A percentile compares a stretch with the other conserved stretches of the same genome.
These are phyloP conservation scores for Zaprionus capensis DNA, from an alignment of 1,140 invertebrate genomes.

Conservation along the genomic window DNA sequence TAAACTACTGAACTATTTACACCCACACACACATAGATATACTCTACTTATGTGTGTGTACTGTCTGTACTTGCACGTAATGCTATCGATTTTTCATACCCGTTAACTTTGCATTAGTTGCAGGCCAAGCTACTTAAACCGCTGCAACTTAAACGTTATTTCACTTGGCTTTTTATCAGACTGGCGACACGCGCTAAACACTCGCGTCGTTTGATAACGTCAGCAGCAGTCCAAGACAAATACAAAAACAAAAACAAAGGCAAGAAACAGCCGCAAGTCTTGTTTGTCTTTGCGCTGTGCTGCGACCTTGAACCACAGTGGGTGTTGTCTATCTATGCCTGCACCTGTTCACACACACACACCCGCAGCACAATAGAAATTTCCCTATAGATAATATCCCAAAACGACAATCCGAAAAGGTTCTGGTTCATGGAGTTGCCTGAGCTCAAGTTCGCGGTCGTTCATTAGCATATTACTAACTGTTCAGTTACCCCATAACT, in stretches of 20 bases:
- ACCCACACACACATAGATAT: constrained; percentile 3
- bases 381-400: constrained; percentile 57
- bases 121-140: constrained; percentile 21
- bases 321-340: constrained; percentile 42
- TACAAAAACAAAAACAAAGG: constrained; percentile 17
- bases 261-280: constrained; percentile 15
- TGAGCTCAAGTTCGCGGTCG: constrained; percentile 74
- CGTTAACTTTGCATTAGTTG: constrained; percentile 35
- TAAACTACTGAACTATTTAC: constrained; percentile 68
- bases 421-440: constrained; percentile 57
- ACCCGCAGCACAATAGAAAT: constrained; percentile 49
- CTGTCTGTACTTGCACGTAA: constrained; percentile 52
- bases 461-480: constrained; percentile 74
- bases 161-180: constrained; percentile 41
- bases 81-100: constrained; percentile 66
- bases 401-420: constrained; percentile 17
- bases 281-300: constrained; percentile 37
- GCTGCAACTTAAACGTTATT: constrained; percentile 16
- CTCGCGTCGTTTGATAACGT: constrained; percentile 22
- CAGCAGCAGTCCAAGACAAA: constrained; percentile 12
- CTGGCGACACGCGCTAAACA: constrained; percentile 23
- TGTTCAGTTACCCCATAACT: constrained; percentile 42
- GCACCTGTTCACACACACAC: constrained; percentile 63
- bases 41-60: neutral
- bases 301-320: constrained; percentile 68